Conservation (phyloP, 2,113 vertebrate genomes). For the Microtus ochrogaster region DNA sequence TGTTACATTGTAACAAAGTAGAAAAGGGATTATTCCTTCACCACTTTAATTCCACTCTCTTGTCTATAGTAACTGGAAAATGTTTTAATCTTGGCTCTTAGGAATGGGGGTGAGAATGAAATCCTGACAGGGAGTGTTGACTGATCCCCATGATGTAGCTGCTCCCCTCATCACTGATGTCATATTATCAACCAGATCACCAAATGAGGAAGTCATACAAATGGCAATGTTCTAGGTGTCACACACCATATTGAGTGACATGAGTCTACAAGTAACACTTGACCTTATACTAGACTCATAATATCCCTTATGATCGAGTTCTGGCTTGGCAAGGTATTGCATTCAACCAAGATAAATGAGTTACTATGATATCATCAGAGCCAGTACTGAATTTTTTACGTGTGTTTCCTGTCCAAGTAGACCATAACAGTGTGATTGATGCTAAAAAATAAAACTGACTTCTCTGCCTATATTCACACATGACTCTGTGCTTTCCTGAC, state of each 20-base stretch:
- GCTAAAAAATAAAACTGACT: slow-evolving; percentile 60
- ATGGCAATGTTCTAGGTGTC: neutral
- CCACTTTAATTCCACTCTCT: neutral
- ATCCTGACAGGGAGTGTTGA: neutral
- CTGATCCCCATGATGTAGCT: neutral
- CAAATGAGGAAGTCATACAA: neutral
- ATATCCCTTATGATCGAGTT: neutral
- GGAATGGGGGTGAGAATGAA: neutral
- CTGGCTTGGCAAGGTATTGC: neutral
- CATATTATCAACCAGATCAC: neutral
- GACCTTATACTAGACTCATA: neutral
- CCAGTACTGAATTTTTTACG: slow-evolving; percentile 55
- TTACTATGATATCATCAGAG: slow-evolving; percentile 7
- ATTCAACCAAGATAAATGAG: slow-evolving; percentile 52
- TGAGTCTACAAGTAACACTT: neutral
- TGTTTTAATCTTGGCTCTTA: neutral
- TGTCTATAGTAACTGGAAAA: neutral
- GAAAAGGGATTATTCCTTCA: neutral
- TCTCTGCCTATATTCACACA: slow-evolving; percentile 33
- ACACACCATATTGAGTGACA: neutral
- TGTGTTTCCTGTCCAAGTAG: neutral
- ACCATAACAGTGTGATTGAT: neutral
- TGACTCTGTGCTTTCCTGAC: slow-evolving; percentile 12
- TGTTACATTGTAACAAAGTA: neutral
- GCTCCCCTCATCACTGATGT: neutral